Evolutionary conservation across 2,888 invertebrate genomes (phyloP).

Genomic region (Ditula angustiorana): DNA sequence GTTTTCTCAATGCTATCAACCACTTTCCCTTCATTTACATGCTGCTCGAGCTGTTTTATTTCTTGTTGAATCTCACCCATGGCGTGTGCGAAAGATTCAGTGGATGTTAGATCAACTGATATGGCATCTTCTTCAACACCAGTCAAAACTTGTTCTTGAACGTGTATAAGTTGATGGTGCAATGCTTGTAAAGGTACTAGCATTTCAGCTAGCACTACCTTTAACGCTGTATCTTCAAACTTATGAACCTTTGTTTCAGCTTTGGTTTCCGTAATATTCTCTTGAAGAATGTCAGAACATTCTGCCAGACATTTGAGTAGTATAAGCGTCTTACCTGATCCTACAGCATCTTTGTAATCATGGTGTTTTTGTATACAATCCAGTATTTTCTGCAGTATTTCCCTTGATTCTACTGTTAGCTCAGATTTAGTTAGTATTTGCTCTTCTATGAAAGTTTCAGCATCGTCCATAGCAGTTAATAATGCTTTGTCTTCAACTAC

Average conservation of each 20-base stretch:
- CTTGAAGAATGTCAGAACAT: conserved; percentile 63
- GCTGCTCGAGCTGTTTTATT: conserved; percentile 57
- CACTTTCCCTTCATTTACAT: conserved; percentile 53
- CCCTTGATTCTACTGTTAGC: conserved; percentile 43
- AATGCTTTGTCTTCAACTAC: conserved; percentile 48
- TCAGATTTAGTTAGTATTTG: conserved; percentile 40
- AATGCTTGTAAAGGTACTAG: conserved; percentile 65
- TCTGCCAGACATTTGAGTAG: conserved; percentile 70
- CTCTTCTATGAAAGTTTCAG: conserved; percentile 51
- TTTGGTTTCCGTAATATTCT: conserved; percentile 48
- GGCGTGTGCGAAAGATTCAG: conserved; percentile 68
- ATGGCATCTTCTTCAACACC: conserved; percentile 62
- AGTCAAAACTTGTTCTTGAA: conserved; percentile 66
- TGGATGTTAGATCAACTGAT: conserved; percentile 63
- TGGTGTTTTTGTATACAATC: conserved; percentile 62
- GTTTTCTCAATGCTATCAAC: conserved; percentile 60
- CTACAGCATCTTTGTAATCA: conserved; percentile 63
- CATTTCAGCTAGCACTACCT: conserved; percentile 63
- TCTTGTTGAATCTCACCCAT: conserved; percentile 70
- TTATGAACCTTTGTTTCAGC: conserved; percentile 49
- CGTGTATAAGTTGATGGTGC: conserved; percentile 61
- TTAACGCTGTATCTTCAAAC: conserved; percentile 55
- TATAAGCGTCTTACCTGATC: conserved; percentile 65
- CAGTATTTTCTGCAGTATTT: conserved; percentile 53
- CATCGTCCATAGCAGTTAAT: conserved; percentile 53